Base-by-base conservation (phyloP, 1,140 invertebrate genomes). In the Archegozetes longisetosus region DNA sequence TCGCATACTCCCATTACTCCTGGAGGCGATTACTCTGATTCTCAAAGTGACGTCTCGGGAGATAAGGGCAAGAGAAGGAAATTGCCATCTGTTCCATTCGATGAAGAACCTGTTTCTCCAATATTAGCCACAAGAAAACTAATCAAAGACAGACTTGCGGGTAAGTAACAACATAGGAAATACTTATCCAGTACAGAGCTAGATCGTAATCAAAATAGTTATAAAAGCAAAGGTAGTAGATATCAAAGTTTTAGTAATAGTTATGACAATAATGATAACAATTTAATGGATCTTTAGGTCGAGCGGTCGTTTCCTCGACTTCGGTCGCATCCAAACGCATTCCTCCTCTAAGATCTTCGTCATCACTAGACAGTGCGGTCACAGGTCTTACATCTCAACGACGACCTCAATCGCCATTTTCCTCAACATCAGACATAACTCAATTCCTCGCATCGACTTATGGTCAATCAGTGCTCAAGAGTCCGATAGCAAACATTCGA, bases 61-160 rank as follows among this genome's bases (percentile, higher is more conserved):
- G 22, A 26, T 26, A 51, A 46, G 25, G 53, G 56, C 13, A 52
- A 52, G 23, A 68, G 79, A 25, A 67, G 79, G 46, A 80, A 78
- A 64, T 68, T 80, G 22, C 79, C 79, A 2, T 71, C 76, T 20
- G 74, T 80, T 40, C 80, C 80, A 1, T 67, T 75, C 0, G 77
- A 78, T 55, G 79, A 80, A 64, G 77, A 79, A 63, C 76, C 77
- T 1, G 71, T 73, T 3, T 72, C 73, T 4, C 66, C 58, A 6
- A 51, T 29, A 3, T 20, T 55, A 4, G 53, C 32, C 14, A 60
- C 61, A n/a, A 24, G 51, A 29, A 32, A 29, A 52, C 22, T 63
- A 6, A 52, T 60, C 14, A 63, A 53, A 32, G 62, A 63, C 26
- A 40, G 48, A 52, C 28, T 62, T 9, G 40, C 29, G 25, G 24